Conservation (phyloP, 2,797 vertebrate species). For the Tapirus indicus region DNA sequence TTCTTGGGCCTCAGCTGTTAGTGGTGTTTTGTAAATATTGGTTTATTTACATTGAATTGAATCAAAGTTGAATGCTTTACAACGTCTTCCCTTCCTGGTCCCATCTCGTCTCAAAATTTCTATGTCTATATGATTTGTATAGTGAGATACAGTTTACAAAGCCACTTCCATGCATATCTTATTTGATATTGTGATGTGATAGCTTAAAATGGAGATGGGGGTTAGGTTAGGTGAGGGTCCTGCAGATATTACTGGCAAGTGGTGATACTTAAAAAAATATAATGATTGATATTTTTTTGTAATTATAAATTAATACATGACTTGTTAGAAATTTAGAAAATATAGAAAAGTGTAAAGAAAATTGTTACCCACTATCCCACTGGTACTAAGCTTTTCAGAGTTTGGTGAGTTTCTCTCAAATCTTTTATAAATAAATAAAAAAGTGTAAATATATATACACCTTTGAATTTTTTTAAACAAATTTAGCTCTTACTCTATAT, state of each 20-base stretch:
- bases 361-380: neutral
- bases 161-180: neutral
- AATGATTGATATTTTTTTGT: neutral
- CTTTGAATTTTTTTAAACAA: neutral
- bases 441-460: neutral
- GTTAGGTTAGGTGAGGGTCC: neutral
- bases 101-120: neutral
- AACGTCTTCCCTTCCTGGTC: neutral
- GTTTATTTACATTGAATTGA: neutral
- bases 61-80: neutral
- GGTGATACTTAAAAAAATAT: neutral
- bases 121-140: neutral
- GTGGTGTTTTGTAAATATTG: neutral
- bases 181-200: neutral
- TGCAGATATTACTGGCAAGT: neutral
- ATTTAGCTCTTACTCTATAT: neutral
- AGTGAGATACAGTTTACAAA: neutral
- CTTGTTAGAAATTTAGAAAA: constrained; percentile 24
- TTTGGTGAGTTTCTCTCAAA: constrained; percentile 8
- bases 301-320: neutral
- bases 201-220: neutral
- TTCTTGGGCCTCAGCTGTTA: neutral
- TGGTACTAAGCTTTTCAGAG: neutral
- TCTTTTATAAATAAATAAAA: neutral
- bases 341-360: neutral